A percentile compares a stretch with the other conserved stretches of the same genome.
Evolutionary conservation across 2,888 invertebrate genomes (phyloP).

Genomic region (Azorinus chamasolen): DNA sequence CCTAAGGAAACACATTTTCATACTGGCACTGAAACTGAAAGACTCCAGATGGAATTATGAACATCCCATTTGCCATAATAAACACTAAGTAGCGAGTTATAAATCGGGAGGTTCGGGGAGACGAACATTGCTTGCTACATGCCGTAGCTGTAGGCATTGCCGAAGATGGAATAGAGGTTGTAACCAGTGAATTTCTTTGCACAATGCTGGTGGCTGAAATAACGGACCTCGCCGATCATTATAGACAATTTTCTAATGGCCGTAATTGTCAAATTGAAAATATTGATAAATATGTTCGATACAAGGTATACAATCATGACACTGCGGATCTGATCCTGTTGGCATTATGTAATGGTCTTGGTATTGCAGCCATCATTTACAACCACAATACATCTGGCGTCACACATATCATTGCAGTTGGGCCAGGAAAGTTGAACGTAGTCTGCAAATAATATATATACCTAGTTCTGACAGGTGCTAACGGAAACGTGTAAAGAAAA

Average conservation of each 20-base stretch:
- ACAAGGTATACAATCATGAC: constrained; percentile 45
- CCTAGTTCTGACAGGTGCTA: constrained; percentile 37
- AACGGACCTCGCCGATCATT: constrained; percentile 27
- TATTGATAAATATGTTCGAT: constrained; percentile 37
- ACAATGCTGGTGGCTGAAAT: constrained; percentile 35
- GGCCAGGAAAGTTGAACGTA: constrained; percentile 35
- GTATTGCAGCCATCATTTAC: constrained; percentile 38
- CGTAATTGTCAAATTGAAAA: constrained; percentile 33
- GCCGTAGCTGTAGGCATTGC: constrained; percentile 34
- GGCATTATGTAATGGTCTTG: constrained; percentile 40
- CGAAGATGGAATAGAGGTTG: constrained; percentile 25
- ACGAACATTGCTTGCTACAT: constrained; percentile 41
- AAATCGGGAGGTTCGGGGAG: constrained; percentile 39
- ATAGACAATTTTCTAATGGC: constrained; percentile 34
- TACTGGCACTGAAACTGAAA: too few species aligned
- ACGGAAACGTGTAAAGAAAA: constrained; percentile 41
- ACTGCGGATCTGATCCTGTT: constrained; percentile 35
- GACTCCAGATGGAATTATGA: too few species aligned
- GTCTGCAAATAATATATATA: constrained; percentile 39
- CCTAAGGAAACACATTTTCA: too few species aligned
- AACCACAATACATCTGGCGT: constrained; percentile 16
- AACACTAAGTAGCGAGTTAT: constrained; percentile 27
- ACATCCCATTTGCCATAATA: too few species aligned
- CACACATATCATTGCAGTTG: constrained; percentile 32
- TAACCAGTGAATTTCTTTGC: constrained; percentile 23